Conservation (phyloP, 2,797 vertebrate genomes). For the Pygocentrus nattereri region DNA sequence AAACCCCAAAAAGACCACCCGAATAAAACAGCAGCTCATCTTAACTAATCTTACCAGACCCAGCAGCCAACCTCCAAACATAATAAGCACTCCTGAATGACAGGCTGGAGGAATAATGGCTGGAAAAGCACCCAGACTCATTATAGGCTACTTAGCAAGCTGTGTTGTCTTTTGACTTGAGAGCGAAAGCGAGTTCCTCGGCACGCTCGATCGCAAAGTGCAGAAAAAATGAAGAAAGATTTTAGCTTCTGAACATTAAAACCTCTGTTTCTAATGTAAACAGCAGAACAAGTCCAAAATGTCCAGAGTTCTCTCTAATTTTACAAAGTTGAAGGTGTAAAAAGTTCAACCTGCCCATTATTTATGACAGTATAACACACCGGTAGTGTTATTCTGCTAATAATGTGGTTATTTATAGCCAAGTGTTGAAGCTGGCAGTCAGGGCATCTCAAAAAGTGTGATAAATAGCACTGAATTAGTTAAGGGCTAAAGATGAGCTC, state of each 20-base stretch:
- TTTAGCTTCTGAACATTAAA: no score
- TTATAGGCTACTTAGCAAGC: background rate
- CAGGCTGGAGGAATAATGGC: background rate
- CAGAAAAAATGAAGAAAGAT: background rate
- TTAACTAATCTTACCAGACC: constrained; percentile 24
- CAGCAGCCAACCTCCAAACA: constrained; percentile 7
- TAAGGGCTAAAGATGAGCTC: background rate
- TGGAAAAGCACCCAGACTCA: background rate
- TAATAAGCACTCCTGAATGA: background rate
- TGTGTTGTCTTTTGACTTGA: background rate
- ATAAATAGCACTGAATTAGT: background rate
- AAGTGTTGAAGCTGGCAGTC: background rate
- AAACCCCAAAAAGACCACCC: background rate
- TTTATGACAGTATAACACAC: background rate
- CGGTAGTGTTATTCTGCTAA: background rate
- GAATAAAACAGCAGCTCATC: background rate
- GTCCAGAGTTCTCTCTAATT: background rate
- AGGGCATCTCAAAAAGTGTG: background rate
- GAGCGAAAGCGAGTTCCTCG: background rate
- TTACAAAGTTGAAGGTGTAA: background rate
- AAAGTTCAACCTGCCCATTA: background rate
- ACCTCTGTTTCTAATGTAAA: background rate
- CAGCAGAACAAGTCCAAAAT: background rate
- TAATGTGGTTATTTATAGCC: constrained; percentile 5
- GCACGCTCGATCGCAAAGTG: background rate